Evolutionary conservation across 1,140 invertebrate genomes (phyloP).

Genomic region (Brachionus koreanus): DNA sequence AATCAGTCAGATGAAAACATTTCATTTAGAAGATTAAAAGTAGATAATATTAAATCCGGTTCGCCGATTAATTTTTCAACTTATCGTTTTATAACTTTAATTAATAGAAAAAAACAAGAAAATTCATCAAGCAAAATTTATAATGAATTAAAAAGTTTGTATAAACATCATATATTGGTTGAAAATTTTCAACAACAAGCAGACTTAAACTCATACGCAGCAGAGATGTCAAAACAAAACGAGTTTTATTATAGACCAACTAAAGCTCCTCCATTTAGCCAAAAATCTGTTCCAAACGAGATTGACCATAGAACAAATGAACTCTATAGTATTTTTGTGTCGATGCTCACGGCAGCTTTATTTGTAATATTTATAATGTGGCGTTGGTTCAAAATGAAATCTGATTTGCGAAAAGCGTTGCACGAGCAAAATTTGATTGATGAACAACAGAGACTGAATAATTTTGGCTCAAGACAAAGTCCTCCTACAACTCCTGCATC

Average conservation of each 20-base stretch:
- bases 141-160: background rate
- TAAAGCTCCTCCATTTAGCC: background rate
- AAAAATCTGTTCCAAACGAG: background rate
- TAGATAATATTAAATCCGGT: background rate
- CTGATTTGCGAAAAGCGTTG: conserved; percentile 27
- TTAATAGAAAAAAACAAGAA: background rate
- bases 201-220: background rate
- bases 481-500: background rate
- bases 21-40: background rate
- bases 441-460: background rate
- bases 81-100: background rate
- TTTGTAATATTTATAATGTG: conserved; percentile 40
- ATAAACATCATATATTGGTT: background rate
- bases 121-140: background rate
- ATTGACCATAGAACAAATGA: conserved; percentile 12
- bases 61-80: background rate
- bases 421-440: background rate
- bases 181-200: background rate
- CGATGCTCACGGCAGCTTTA: conserved; percentile 33
- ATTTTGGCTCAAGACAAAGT: background rate
- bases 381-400: conserved; percentile 35
- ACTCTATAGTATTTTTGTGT: conserved; percentile 23
- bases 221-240: background rate
- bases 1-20: background rate
- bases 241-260: background rate